Evolutionary conservation across 2,888 invertebrate species (phyloP), one percentile per base, ranked within the genome.

Genomic region (Xanthostigma xanthostigma): DNA sequence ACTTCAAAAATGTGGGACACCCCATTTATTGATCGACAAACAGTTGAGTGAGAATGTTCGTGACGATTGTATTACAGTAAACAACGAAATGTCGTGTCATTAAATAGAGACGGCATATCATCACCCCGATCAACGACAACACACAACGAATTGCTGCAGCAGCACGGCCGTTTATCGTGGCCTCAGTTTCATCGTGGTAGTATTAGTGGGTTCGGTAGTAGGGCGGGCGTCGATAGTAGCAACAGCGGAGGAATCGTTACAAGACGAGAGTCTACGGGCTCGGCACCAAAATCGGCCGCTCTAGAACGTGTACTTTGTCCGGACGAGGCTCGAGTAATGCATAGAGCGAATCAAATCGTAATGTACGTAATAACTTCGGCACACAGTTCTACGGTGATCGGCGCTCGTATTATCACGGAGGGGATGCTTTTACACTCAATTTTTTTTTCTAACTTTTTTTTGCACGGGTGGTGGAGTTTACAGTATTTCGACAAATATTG

Each of bases 311-410:
- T 73, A 52, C 67, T 76, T 67, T 73, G 72, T 64, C 78, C 81
- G 63, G 81, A 83, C 67, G 84, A 84, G 69, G 80, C 82, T 59
- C 81, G 82, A 67, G 86, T 84, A 61, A 81, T 86, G 78, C 84
- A 85, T 71, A 79, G 83, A 67, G 86, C 86, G 67, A 84, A 83
- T 75, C 85, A 85, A 70, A 87, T 87, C 68, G 85, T 87, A 68
- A 84, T 85, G 87, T 87, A 86, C 75, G 86, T 78, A 69, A 53
- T 48, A 48, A 46, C 48, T 49, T 40, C 17, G 45, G 5, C 27
- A 27, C 39, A 42, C 34, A 13, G 47, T 9, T 36, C n/a, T 6
- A 35, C 9, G 35, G 14, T n/a, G 14, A 6, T n/a, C 42, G 42
- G 14, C 12, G 27, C 27, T n/a, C 12, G 14, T 42, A 13, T 42